A percentile compares a stretch with the other conserved stretches of the same genome.
phyloP scores from a whole-genome alignment of 2,113 vertebrate genomes.

The Ictidomys tridecemlineatus region DNA sequence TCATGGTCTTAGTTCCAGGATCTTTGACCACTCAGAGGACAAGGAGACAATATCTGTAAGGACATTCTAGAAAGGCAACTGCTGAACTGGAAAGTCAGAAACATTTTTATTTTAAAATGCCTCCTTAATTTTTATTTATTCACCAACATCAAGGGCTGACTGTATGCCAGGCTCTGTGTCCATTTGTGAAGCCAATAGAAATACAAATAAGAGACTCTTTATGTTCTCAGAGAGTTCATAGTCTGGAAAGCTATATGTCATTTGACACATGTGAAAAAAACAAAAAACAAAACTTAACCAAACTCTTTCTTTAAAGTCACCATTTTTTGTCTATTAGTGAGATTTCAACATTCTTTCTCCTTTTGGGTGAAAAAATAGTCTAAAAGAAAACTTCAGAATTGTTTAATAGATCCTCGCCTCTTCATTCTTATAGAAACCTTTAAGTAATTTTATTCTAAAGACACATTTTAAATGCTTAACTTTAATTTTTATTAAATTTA shows the following conservation, averaged over 20 bases:
- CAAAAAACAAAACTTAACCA: background rate
- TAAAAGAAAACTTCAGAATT: background rate
- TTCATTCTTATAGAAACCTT: conserved; percentile 27
- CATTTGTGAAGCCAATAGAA: background rate
- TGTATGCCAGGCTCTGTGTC: background rate
- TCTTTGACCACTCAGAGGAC: background rate
- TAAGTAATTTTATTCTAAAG: conserved; percentile 40
- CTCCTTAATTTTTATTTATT: conserved; percentile 25
- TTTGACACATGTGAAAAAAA: conserved; percentile 23
- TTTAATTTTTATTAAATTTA: conserved; percentile 49
- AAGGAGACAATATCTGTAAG: background rate
- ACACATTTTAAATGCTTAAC: conserved; percentile 4
- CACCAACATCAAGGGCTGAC: background rate
- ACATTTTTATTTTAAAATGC: conserved; percentile 33
- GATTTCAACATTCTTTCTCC: background rate
- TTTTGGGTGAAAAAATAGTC: background rate
- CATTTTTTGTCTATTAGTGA: conserved; percentile 1
- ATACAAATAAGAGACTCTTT: background rate
- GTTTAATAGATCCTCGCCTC: background rate
- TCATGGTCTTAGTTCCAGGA: background rate
- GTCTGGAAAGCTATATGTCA: background rate
- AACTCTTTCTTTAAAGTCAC: conserved; percentile 1
- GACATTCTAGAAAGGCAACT: background rate
- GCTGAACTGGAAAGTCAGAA: conserved; percentile 27
- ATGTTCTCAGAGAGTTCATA: background rate